Base-by-base conservation (phyloP, 37 sponge, comb jelly and placozoan species). In the Axinella damicornis region DNA sequence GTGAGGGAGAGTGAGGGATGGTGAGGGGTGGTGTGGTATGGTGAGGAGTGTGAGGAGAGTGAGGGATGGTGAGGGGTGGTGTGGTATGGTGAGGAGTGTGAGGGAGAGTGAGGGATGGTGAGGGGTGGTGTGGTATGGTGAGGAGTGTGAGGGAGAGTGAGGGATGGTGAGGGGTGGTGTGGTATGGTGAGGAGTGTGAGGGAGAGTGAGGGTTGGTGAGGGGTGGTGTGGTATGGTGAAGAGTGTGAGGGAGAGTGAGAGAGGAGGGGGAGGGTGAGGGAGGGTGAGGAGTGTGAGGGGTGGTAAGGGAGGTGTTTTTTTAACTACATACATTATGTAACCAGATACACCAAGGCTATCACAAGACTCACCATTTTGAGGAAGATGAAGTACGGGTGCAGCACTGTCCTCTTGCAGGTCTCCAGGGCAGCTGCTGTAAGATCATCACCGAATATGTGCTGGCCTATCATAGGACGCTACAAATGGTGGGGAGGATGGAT, bases 341-440 rank as follows among this genome's bases (percentile, higher is more conserved):
- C 46, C 4, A 46, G 4, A 4, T 46, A 12, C 46, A 9, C 6
- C 6, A 12, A 9, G 4, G 46, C 4, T 46, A 46, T 12, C 46
- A 12, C 46, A 46, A 1, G 11, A 82, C 89, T 88, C 65, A 95
- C 96, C 72, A 83, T 15, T 65, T 92, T 92, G 57, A 95, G 84
- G 65, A 92, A 86, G 54, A 79, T 41, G 27, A 82, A 33, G 67
- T 92, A 83, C 22, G 96, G 96, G 18, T 83, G 75, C 2, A 95
- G 81, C 5, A 92, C 96, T 34, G 73, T 87, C 40, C 33, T 82
- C 78, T 89, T 89, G 63, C 96, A 95, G 14, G 57, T 79, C 33
- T 87, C 65, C 68, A 95, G 81, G 63, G 96, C 96, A 57, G 70
- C 71, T 22, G 94, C 77, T 18, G 90, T 94, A 57, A 74, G 54